Evolutionary conservation across 2,888 invertebrate species (phyloP).

Genomic region (Tyria jacobaeae): DNA sequence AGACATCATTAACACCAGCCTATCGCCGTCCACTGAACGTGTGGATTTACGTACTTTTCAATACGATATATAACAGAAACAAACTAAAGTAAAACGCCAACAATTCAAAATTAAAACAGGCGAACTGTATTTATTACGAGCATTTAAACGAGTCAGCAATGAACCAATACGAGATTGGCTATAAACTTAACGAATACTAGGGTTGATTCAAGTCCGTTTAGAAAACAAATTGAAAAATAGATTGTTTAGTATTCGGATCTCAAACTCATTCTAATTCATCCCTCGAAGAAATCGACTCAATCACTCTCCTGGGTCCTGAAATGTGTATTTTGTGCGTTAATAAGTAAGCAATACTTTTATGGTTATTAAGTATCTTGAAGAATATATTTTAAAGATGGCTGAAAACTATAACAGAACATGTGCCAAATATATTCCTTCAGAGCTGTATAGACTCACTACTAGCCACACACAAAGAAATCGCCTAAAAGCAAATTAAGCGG

Average conservation of each 20-base stretch:
- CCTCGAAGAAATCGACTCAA: constrained; percentile 16
- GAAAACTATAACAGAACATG: too few relatives aligned
- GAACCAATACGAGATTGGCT: constrained; percentile 35
- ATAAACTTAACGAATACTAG: constrained; percentile 32
- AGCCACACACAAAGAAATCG: too few relatives aligned
- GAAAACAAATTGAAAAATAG: constrained; percentile 15
- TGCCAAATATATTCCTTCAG: too few relatives aligned
- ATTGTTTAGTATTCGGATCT: constrained; percentile 13
- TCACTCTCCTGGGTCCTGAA: constrained; percentile 2
- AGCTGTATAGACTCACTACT: too few relatives aligned
- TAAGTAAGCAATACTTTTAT: too few relatives aligned
- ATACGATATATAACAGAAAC: not conserved
- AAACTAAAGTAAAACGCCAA: constrained; percentile 2
- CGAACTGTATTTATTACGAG: constrained; percentile 18
- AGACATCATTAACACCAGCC: too few relatives aligned
- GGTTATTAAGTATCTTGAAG: too few relatives aligned
- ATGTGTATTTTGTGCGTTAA: not conserved
- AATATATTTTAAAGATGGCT: too few relatives aligned
- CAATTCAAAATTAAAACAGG: constrained; percentile 22
- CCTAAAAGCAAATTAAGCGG: too few relatives aligned
- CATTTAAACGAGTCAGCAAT: constrained; percentile 24
- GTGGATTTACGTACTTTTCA: too few relatives aligned
- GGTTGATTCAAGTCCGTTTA: constrained; percentile 24
- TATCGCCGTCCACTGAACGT: too few relatives aligned
- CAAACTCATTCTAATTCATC: constrained; percentile 23